phyloP scores from a whole-genome alignment of 1,140 invertebrate genomes.

The Megalonaias nervosa region DNA sequence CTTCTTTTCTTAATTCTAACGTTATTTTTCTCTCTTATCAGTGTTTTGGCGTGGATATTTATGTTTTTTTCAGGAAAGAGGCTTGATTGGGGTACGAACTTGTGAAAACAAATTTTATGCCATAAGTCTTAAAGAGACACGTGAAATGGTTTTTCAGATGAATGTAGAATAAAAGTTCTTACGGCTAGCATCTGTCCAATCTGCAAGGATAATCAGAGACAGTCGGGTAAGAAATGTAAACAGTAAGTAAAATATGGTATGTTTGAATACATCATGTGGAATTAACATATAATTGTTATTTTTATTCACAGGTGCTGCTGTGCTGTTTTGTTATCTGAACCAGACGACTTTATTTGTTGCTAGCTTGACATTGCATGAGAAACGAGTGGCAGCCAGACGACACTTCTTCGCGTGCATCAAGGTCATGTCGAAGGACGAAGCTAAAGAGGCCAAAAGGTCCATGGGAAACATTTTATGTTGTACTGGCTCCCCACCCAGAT shows the following conservation, averaged over 20 bases:
- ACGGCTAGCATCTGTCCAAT: too few relatives aligned
- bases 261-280: too few relatives aligned
- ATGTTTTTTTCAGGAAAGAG: not conserved
- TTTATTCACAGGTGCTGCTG: slow-evolving; percentile 83
- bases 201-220: too few relatives aligned
- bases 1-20: not conserved
- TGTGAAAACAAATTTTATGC: too few relatives aligned
- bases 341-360: slow-evolving; percentile 96
- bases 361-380: slow-evolving; percentile 91
- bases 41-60: not conserved
- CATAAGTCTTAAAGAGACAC: too few relatives aligned
- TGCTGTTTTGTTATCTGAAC: slow-evolving; percentile 94
- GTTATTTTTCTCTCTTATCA: not conserved
- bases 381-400: slow-evolving; percentile 86
- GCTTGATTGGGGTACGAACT: not conserved
- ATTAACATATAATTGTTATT: not conserved
- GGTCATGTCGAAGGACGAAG: slow-evolving; percentile 17
- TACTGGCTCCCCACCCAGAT: slow-evolving; percentile 31
- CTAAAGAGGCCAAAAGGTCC: slow-evolving; percentile 29
- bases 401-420: slow-evolving; percentile 83
- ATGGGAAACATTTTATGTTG: slow-evolving; percentile 38
- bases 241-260: too few relatives aligned
- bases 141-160: not conserved
- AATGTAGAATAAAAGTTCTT: not conserved
- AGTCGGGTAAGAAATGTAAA: too few relatives aligned